Evolutionary conservation across 37 sponge, comb jelly and placozoan species (phyloP).

Genomic region (Spongia lamella): DNA sequence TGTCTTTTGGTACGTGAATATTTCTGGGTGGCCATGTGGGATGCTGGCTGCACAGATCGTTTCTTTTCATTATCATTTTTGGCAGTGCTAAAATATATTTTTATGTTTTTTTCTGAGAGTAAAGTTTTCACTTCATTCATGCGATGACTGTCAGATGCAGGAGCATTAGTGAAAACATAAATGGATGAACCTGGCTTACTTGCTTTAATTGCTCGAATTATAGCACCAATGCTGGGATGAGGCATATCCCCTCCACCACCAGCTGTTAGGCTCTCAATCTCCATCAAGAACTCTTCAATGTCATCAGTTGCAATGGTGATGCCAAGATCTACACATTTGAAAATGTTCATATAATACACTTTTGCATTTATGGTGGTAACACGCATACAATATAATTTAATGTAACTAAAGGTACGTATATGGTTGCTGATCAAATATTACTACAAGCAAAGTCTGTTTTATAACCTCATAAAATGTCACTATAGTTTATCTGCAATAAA

Average conservation of each 20-base stretch:
- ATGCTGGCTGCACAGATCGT: too few species aligned
- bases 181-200: conserved; percentile 50
- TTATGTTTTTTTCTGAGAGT: conserved; percentile 3
- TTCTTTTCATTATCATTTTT: neutral
- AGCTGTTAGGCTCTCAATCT: conserved; percentile 26
- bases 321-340: conserved; percentile 34
- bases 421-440: too few species aligned
- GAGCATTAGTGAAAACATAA: conserved; percentile 73
- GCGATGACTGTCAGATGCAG: conserved; percentile 19
- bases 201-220: conserved; percentile 47
- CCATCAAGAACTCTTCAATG: conserved; percentile 22
- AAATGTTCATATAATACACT: too few species aligned
- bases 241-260: conserved; percentile 58
- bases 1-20: conserved; percentile 4
- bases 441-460: too few species aligned
- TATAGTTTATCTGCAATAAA: too few species aligned
- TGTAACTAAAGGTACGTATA: too few species aligned
- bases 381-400: too few species aligned
- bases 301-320: conserved; percentile 6
- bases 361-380: too few species aligned
- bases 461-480: too few species aligned
- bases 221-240: conserved; percentile 61
- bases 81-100: neutral
- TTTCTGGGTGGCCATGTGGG: too few species aligned
- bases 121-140: conserved; percentile 3